Evolutionary conservation across 2,797 vertebrate genomes (phyloP), one percentile per base, ranked within the genome.

Genomic region (Schizothorax lantsangensis): DNA sequence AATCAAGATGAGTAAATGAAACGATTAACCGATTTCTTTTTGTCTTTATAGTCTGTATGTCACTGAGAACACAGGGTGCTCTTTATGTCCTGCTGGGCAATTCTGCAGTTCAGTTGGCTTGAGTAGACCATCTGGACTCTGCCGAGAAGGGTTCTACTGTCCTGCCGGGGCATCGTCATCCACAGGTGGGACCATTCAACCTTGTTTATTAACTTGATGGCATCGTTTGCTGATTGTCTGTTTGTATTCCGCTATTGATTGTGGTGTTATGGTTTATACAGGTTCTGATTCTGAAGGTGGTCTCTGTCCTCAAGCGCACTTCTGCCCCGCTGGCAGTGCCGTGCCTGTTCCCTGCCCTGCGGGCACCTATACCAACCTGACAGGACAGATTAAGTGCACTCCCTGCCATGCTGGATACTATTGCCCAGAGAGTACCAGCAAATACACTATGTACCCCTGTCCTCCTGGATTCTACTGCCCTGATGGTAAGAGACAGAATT

Each of bases 401-500:
- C 91, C 89, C 73, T 99, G 97, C 87, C 96, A 96, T 0, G 95
- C 96, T 5, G 97, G 98, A 64, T 96, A 97, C 92, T 98, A 96
- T 92, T 99, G 97, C 89, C 97, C 97, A 8, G 96, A 96, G 87
- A 97, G 94, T 69, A 94, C 94, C 36, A 94, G 88, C 79, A 94
- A 94, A 93, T 99, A 97, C 89, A 94, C 89, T 23, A 11, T 23
- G 2, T 96, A 96, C 73, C 95, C 96, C 36, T 98, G 98, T 62
- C 96, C 94, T 0, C 93, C 97, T 40, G 98, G 97, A n/a, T 98
- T 98, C 91, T 99, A 97, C 94, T 99, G 98, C 83, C 97, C 97
- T 12, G 94, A 92, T 88, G 98, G 97, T 98, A 86, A 33, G 64
- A 45, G 12, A 79, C 26, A 84, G 7, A 57, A 40, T 12, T 1